Percentiles rank a stretch among this genome's conserved stretches.
Evolutionary conservation across 2,888 invertebrate genomes (phyloP).

Genomic region (Tryphoninae sp.): DNA sequence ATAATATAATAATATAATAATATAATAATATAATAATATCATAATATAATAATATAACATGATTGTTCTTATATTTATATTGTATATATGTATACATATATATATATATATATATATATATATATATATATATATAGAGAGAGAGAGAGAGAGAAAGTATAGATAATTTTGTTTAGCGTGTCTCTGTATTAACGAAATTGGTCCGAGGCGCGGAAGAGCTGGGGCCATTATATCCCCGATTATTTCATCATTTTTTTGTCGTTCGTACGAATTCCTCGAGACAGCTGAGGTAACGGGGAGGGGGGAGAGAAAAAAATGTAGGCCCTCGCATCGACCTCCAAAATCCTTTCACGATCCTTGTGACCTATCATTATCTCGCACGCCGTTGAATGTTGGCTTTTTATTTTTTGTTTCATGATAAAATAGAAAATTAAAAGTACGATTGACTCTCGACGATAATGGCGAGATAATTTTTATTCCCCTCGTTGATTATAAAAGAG

Average conservation of each 20-base stretch:
- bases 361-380: neutral
- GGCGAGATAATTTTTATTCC: too few relatives aligned
- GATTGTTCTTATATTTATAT: too few relatives aligned
- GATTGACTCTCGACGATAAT: too few relatives aligned
- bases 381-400: neutral
- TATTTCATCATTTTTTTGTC: conserved; percentile 42
- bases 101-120: conserved; percentile 13
- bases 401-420: neutral
- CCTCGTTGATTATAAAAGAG: too few relatives aligned
- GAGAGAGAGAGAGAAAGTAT: too few relatives aligned
- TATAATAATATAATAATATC: too few relatives aligned
- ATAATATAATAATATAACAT: too few relatives aligned
- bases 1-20: too few relatives aligned
- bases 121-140: conserved; percentile 7
- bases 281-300: neutral
- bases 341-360: neutral
- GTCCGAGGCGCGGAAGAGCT: conserved; percentile 37
- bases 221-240: conserved; percentile 56
- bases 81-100: conserved; percentile 5
- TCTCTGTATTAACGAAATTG: conserved; percentile 16
- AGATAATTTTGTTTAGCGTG: conserved; percentile 16
- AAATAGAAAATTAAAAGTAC: too few relatives aligned
- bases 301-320: conserved; percentile 8
- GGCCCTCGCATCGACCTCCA: neutral
- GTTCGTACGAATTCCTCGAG: conserved; percentile 23